Evolutionary conservation across 2,113 vertebrate species (phyloP).

Genomic region (Butorides virescens): DNA sequence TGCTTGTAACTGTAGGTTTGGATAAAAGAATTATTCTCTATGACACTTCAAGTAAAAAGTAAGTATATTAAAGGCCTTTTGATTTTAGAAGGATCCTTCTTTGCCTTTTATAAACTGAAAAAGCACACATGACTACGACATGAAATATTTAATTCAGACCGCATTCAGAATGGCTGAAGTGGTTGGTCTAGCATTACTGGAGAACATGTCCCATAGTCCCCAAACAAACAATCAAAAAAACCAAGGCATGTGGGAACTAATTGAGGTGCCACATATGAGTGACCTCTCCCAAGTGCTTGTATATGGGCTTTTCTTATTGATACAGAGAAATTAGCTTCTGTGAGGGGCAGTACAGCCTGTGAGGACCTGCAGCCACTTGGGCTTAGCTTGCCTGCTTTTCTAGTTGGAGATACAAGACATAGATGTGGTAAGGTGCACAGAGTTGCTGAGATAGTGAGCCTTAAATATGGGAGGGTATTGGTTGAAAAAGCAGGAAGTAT

Average conservation of each 20-base stretch:
- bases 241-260: neutral
- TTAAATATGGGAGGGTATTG: neutral
- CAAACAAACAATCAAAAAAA: neutral
- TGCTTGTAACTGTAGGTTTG: slow-evolving; percentile 91
- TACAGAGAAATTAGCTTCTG: neutral
- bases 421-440: neutral
- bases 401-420: neutral
- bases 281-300: neutral
- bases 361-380: neutral
- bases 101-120: neutral
- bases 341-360: neutral
- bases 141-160: neutral
- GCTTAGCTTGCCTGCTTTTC: neutral
- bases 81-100: neutral
- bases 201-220: neutral
- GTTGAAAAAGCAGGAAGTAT: neutral
- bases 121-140: neutral
- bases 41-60: slow-evolving; percentile 95
- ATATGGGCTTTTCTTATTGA: neutral
- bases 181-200: neutral
- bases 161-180: neutral
- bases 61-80: slow-evolving; percentile 60
- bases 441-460: neutral
- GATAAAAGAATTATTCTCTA: slow-evolving; percentile 98
- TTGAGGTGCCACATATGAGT: neutral